Percentiles rank a stretch among this genome's conserved stretches.
Conservation (phyloP, 2,888 invertebrate genomes). For the Hybos culiciformis region DNA sequence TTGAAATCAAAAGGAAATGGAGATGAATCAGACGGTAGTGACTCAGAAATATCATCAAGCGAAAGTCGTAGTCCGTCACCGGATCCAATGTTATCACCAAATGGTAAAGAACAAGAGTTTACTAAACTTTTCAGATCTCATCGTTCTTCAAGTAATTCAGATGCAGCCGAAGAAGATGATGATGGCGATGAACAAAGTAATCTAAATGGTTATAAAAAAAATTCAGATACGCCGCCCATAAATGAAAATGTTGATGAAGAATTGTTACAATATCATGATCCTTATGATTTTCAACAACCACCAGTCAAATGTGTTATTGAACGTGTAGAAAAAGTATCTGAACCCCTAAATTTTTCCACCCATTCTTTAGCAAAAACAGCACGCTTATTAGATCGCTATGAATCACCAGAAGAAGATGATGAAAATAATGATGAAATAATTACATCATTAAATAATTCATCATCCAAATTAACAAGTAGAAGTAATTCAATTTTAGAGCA, state of each 20-base stretch:
- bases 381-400: conserved; percentile 14
- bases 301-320: conserved; percentile 1
- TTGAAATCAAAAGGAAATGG: conserved; percentile 11
- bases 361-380: conserved; percentile 15
- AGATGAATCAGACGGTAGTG: conserved; percentile 24
- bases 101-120: background rate
- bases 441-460: background rate
- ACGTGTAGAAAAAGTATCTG: conserved; percentile 12
- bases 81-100: conserved; percentile 10
- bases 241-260: conserved; percentile 10
- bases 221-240: background rate
- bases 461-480: background rate
- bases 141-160: conserved; percentile 27
- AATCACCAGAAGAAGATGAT: conserved; percentile 6
- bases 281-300: conserved; percentile 15
- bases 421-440: background rate
- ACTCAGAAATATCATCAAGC: conserved; percentile 29
- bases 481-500: background rate
- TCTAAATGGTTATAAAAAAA: conserved; percentile 14
- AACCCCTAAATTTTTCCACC: conserved; percentile 11
- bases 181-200: conserved; percentile 21
- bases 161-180: conserved; percentile 26
- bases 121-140: conserved; percentile 23
- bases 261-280: conserved; percentile 6
- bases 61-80: conserved; percentile 28